A percentile compares a stretch with the other conserved stretches of the same genome.
These are phyloP conservation scores for Chrysochloris asiatica DNA, from an alignment of 2,113 vertebrate genomes.

Conservation along the genomic window DNA sequence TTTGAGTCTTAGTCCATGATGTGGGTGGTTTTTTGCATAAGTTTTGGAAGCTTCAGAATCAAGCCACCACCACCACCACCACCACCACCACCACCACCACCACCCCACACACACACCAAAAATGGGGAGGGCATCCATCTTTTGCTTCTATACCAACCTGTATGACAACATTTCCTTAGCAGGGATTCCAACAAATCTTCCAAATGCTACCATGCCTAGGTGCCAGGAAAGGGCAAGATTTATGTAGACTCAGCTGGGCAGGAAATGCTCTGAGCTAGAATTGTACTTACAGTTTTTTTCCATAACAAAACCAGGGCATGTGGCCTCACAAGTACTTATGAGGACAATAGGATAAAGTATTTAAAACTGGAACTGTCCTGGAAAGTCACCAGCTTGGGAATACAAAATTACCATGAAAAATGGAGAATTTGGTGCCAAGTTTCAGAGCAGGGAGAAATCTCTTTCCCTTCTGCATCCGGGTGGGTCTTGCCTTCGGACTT, in stretches of 20 bases:
- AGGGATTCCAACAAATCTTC: constrained; percentile 45
- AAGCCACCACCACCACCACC: not conserved
- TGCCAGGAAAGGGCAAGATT: constrained; percentile 52
- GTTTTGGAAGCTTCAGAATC: not conserved
- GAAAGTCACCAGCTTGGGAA: constrained; percentile 37
- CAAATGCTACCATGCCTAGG: constrained; percentile 8
- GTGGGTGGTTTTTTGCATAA: not conserved
- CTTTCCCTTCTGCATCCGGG: not conserved
- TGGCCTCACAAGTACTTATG: constrained; percentile 60
- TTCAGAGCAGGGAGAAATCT: constrained; percentile 19
- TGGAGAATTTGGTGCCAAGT: constrained; percentile 16
- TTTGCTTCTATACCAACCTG: not conserved
- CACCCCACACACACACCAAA: not conserved
- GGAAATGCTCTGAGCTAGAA: constrained; percentile 65
- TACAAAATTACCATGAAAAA: constrained; percentile 14
- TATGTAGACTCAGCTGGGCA: constrained; percentile 56
- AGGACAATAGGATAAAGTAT: constrained; percentile 63
- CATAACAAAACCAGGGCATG: constrained; percentile 57
- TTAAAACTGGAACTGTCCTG: constrained; percentile 58
- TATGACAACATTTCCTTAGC: constrained; percentile 37
- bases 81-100: too few species aligned
- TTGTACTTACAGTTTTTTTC: constrained; percentile 55
- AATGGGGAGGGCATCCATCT: not conserved
- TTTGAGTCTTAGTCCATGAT: not conserved
- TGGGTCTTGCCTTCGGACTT: constrained; percentile 29